phyloP scores from a whole-genome alignment of 2,888 invertebrate genomes.

The Caenorhabditis virilis region DNA sequence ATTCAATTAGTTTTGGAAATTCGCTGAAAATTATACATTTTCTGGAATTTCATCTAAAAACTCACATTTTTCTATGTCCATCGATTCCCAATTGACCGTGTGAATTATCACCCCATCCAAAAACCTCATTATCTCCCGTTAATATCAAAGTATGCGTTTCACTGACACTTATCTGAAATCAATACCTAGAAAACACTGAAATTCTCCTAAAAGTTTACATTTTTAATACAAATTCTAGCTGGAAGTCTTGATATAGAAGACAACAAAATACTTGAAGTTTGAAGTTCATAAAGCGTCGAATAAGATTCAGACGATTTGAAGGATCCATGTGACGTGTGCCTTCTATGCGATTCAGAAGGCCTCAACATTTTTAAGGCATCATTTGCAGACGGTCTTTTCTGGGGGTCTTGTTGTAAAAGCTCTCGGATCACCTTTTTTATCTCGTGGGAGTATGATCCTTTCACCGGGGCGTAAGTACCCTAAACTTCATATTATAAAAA shows the following conservation, averaged over 20 bases:
- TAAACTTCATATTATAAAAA: conserved; percentile 56
- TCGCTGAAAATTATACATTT: too few species aligned
- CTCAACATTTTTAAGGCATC: conserved; percentile 55
- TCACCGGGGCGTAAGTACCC: conserved; percentile 77
- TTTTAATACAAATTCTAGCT: conserved; percentile 72
- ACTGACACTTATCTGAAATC: conserved; percentile 73
- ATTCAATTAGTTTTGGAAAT: conserved; percentile 16
- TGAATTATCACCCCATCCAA: conserved; percentile 77
- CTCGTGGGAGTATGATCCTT: conserved; percentile 76
- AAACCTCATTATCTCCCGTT: conserved; percentile 75
- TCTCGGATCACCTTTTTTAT: conserved; percentile 75
- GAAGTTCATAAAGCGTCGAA: conserved; percentile 62
- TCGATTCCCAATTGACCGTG: conserved; percentile 76
- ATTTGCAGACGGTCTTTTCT: conserved; percentile 75
- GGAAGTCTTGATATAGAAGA: conserved; percentile 70
- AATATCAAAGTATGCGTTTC: conserved; percentile 74
- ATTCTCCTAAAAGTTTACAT: conserved; percentile 63
- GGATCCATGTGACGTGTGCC: conserved; percentile 28
- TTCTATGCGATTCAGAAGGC: conserved; percentile 31
- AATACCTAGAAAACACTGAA: neutral
- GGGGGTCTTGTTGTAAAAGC: conserved; percentile 76
- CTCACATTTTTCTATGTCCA: conserved; percentile 37
- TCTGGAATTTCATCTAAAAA: neutral
- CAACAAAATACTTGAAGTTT: conserved; percentile 48
- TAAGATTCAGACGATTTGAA: conserved; percentile 30